phyloP scores from a whole-genome alignment of 2,888 invertebrate species.

The Apocheima hispidaria region DNA sequence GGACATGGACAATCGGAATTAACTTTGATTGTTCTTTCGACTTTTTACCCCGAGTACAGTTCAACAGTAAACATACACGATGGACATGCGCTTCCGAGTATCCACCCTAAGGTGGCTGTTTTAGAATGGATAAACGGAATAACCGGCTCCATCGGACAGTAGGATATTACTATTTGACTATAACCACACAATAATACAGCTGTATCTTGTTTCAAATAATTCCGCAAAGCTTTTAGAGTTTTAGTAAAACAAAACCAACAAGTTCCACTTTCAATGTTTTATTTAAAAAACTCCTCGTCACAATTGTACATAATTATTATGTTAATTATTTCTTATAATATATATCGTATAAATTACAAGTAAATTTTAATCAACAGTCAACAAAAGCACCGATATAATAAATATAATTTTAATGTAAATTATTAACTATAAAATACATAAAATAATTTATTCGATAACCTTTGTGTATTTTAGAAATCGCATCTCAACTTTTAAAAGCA shows the following conservation, averaged over 20 bases:
- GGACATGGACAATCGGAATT: too few relatives aligned
- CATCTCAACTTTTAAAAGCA: background rate
- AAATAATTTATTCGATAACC: background rate
- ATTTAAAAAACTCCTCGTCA: conserved; percentile 66
- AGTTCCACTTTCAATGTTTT: conserved; percentile 48
- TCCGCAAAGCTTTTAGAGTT: too few relatives aligned
- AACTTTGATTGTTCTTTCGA: too few relatives aligned
- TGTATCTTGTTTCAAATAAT: too few relatives aligned
- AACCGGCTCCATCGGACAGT: too few relatives aligned
- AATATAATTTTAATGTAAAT: conserved; percentile 3
- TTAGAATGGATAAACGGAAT: too few relatives aligned
- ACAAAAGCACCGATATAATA: conserved; percentile 71
- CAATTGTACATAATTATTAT: conserved; percentile 63
- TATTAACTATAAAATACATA: conserved; percentile 1
- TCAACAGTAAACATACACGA: too few relatives aligned
- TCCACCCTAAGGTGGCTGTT: too few relatives aligned
- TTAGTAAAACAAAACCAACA: conserved; percentile 29
- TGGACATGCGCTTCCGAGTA: too few relatives aligned
- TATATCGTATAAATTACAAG: conserved; percentile 41
- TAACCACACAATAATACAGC: too few relatives aligned
- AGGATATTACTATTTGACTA: too few relatives aligned
- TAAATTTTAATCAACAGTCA: conserved; percentile 25
- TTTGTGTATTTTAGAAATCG: background rate
- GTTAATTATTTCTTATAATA: conserved; percentile 40
- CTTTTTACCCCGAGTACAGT: too few relatives aligned